phyloP scores from a whole-genome alignment of 2,797 vertebrate genomes.

The Acridotheres tristis region DNA sequence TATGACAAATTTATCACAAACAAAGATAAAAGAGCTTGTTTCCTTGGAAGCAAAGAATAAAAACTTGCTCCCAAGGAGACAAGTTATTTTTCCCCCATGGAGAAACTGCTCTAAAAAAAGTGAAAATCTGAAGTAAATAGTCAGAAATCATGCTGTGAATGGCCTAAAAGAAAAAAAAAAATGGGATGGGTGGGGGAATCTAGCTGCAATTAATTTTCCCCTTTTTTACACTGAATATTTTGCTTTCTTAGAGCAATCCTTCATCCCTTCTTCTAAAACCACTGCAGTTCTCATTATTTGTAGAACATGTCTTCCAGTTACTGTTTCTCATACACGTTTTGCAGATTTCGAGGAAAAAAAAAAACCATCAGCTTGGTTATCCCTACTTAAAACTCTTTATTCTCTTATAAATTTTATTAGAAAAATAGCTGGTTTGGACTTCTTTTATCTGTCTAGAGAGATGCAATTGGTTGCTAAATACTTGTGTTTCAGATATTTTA shows the following conservation, averaged over 20 bases:
- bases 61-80: conserved; percentile 64
- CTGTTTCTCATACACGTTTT: not conserved
- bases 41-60: conserved; percentile 68
- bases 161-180: not conserved
- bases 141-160: conserved; percentile 53
- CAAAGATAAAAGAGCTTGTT: conserved; percentile 71
- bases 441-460: not conserved
- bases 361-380: not conserved
- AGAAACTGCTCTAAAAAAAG: conserved; percentile 55
- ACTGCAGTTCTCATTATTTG: not conserved
- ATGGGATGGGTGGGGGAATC: not conserved
- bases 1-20: conserved; percentile 62
- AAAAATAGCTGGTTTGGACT: not conserved
- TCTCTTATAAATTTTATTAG: not conserved
- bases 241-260: conserved; percentile 24
- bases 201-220: conserved; percentile 30
- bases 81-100: conserved; percentile 58
- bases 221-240: conserved; percentile 27
- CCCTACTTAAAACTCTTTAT: not conserved
- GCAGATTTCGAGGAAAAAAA: not conserved
- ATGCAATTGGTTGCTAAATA: not conserved
- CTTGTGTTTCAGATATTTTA: not conserved
- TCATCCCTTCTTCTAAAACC: not conserved
- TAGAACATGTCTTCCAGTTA: not conserved
- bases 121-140: conserved; percentile 64